A percentile compares a stretch with the other conserved stretches of the same genome.
These are phyloP conservation scores for Nephrotoma appendiculata DNA, from an alignment of 2,888 invertebrate genomes.

Conservation along the genomic window DNA sequence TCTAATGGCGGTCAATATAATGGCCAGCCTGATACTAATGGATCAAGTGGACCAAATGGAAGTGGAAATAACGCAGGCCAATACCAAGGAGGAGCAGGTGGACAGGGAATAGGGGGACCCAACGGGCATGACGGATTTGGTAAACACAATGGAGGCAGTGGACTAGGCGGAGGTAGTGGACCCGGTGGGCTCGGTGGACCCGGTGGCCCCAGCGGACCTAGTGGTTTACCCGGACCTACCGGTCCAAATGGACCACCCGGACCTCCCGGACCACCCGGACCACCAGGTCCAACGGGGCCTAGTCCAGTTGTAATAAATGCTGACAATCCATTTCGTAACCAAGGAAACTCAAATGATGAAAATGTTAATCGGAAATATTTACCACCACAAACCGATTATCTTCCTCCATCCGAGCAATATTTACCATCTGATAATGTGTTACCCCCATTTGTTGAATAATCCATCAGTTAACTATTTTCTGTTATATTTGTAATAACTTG, in stretches of 20 bases:
- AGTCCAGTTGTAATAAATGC: not conserved
- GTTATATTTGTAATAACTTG: not conserved
- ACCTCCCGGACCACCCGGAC: not conserved
- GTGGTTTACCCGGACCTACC: not conserved
- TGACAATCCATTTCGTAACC: not conserved
- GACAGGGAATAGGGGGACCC: not conserved
- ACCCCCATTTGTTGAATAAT: not conserved
- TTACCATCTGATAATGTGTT: not conserved
- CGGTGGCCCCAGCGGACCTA: not conserved
- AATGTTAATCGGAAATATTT: not conserved
- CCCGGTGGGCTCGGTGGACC: not conserved
- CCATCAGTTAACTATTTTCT: not conserved
- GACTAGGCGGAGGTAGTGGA: not conserved
- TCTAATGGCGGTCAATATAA: too few species aligned
- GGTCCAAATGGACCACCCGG: not conserved
- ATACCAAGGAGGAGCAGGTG: not conserved
- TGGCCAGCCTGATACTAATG: too few species aligned
- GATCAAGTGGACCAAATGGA: too few species aligned
- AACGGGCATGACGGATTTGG: not conserved
- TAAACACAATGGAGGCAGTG: not conserved
- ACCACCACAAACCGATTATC: slow-evolving; percentile 2
- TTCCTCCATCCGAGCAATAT: not conserved
- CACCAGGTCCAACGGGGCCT: not conserved
- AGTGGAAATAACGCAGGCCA: too few species aligned
- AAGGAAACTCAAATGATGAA: not conserved